phyloP scores from a whole-genome alignment of 2,113 vertebrate species.

The Aptenodytes forsteri region DNA sequence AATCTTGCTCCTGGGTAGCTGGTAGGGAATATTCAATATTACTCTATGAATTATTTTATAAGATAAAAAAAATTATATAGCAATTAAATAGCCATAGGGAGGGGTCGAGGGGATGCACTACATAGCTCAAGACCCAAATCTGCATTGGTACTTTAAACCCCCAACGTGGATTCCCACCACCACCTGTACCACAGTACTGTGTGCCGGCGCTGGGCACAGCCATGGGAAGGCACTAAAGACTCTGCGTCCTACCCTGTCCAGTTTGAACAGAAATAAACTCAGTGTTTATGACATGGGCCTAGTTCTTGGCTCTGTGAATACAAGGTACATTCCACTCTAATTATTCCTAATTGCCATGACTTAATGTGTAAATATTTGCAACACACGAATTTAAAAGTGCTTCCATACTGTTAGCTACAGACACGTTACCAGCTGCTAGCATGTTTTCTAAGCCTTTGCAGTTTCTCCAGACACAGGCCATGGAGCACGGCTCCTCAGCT shows the following conservation, averaged over 20 bases:
- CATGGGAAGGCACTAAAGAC: background rate
- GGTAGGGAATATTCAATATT: background rate
- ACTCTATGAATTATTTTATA: background rate
- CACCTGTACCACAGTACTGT: background rate
- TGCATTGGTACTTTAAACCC: background rate
- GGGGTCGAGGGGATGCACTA: background rate
- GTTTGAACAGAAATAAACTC: background rate
- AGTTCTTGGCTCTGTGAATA: background rate
- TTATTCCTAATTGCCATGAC: conserved; percentile 55
- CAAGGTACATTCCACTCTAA: conserved; percentile 62
- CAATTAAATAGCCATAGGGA: background rate
- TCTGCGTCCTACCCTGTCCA: fast-evolving
- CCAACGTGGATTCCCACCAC: background rate
- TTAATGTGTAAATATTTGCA: conserved; percentile 60
- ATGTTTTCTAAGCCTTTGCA: background rate
- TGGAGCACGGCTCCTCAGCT: background rate
- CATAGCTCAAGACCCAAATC: background rate
- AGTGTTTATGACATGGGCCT: background rate
- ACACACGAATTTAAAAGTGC: conserved; percentile 3
- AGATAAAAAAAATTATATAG: background rate
- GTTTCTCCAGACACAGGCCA: background rate
- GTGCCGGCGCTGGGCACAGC: background rate
- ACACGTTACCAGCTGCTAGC: background rate
- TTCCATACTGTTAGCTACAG: conserved; percentile 23
- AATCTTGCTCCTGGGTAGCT: background rate